A percentile compares a stretch with the other conserved stretches of the same genome.
Conservation (phyloP, 1,140 invertebrate genomes). For the roundworm (Caenorhabditis elegans) region DNA sequence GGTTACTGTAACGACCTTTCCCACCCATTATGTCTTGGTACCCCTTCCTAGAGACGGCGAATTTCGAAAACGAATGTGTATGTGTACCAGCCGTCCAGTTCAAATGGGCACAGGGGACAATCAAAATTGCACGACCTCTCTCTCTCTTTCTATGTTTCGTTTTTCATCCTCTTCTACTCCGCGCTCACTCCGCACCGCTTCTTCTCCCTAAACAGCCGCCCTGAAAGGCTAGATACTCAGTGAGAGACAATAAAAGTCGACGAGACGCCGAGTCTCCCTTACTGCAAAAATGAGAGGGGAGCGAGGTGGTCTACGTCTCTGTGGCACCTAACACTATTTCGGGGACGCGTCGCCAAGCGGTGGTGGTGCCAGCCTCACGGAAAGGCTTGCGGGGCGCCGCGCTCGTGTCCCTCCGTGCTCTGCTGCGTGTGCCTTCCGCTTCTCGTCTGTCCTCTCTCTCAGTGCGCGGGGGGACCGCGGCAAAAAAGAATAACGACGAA, state of each 20-base stretch:
- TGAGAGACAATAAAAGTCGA: background rate
- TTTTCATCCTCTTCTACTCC: slow-evolving; percentile 9
- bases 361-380: slow-evolving; percentile 31
- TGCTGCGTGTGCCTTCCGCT: slow-evolving; percentile 28
- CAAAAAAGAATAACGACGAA: slow-evolving; percentile 30
- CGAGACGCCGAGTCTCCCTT: slow-evolving; percentile 24
- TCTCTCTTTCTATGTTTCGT: no score
- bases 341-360: slow-evolving; percentile 20
- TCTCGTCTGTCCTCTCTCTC: slow-evolving; percentile 26
- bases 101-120: slow-evolving; percentile 30
- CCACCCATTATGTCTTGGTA: background rate
- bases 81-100: background rate
- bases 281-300: background rate
- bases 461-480: slow-evolving; percentile 10
- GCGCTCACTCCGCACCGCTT: slow-evolving; percentile 18
- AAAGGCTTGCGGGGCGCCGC: slow-evolving; percentile 28
- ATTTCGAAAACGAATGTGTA: background rate
- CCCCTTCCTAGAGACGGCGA: background rate
- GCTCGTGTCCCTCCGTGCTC: slow-evolving; percentile 27
- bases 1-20: no score
- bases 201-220: slow-evolving; percentile 13
- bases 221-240: background rate
- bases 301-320: background rate
- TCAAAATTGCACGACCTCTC: slow-evolving; percentile 31
- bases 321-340: background rate